Conservation (phyloP, 64 coral and sea anemone genomes). For the Pachyseris speciosa region DNA sequence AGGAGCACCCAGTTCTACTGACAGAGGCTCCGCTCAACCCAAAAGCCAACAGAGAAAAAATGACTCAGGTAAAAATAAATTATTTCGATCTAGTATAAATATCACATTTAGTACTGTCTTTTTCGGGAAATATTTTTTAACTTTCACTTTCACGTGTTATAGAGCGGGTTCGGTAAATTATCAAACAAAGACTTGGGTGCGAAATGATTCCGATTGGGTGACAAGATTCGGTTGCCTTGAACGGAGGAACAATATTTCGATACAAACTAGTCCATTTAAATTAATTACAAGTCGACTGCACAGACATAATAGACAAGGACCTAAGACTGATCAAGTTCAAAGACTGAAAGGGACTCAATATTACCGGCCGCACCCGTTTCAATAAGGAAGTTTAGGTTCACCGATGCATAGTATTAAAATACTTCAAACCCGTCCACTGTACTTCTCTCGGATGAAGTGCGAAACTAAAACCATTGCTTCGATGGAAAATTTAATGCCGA, state of each 20-base stretch:
- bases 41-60: conserved; percentile 85
- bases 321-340: background rate
- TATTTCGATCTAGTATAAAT: background rate
- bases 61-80: conserved; percentile 63
- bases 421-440: no score
- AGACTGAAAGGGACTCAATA: background rate
- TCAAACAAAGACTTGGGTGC: background rate
- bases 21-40: conserved; percentile 79
- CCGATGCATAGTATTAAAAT: background rate
- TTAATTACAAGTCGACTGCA: background rate
- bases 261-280: no score
- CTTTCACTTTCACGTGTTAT: background rate
- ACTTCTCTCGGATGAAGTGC: no score
- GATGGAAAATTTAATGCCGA: background rate
- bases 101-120: background rate
- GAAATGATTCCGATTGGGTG: background rate
- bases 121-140: background rate
- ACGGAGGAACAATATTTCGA: no score
- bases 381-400: background rate
- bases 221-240: background rate
- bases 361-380: background rate
- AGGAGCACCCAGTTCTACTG: conserved; percentile 69
- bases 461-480: background rate
- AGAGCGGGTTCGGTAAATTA: background rate
- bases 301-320: background rate